Evolutionary conservation across 1,140 invertebrate species (phyloP), one percentile per base, ranked within the genome.

Genomic region (Ridgeia piscesae): DNA sequence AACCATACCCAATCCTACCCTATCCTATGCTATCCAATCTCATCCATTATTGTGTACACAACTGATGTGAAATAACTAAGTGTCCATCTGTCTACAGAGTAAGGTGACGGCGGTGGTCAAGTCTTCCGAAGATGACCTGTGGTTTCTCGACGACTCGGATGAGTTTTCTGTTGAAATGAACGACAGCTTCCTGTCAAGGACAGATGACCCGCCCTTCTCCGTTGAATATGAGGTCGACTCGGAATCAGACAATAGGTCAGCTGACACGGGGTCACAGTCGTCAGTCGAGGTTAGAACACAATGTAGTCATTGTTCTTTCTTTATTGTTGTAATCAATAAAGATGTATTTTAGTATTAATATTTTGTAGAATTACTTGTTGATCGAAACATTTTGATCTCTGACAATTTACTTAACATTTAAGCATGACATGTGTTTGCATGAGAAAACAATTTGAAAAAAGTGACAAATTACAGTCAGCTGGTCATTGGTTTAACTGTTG

Each of bases 41-140:
- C n/a, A n/a, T n/a, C n/a, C n/a, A n/a, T n/a, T n/a, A n/a, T n/a
- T n/a, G n/a, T n/a, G n/a, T n/a, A n/a, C n/a, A n/a, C n/a, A n/a
- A n/a, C n/a, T n/a, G n/a, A n/a, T n/a, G n/a, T n/a, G n/a, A n/a
- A n/a, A n/a, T n/a, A n/a, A n/a, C 11, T 42, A 42, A 4, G 4
- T 42, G 6, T 77, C 14, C 17, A 21, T 21, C 33, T n/a, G 9
- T 92, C 88, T 91, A 33, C 92, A 92, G 92, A 92, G 92, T 33
- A 92, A 92, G 58, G 89, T 48, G 33, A 92, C 92, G 17, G 91
- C 58, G 27, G 27, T 92, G 33, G 92, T 92, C 17, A 92, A 92
- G 48, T 77, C 88, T 33, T 92, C 92, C 8, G 35, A 34, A 42
- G 92, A 92, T 91, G 92, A 92, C 77, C 33, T 91, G 6, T 92